Conservation (phyloP, 1,140 invertebrate species). For the Bombus breviceps region DNA sequence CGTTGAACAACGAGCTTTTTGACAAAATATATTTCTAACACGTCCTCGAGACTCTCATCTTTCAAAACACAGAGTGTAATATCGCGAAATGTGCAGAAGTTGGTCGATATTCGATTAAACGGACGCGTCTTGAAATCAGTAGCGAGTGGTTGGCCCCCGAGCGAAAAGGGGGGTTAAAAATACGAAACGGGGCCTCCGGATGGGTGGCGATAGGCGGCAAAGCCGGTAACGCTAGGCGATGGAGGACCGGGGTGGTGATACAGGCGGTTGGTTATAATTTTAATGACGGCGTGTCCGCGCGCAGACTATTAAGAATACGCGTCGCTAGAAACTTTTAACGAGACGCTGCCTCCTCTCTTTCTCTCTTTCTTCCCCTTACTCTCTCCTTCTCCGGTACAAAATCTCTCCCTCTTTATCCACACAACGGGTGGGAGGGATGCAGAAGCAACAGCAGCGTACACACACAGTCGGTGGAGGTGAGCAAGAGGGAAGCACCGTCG, state of each 20-base stretch:
- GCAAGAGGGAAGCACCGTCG: conserved; percentile 35
- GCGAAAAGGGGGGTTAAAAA: conserved; percentile 57
- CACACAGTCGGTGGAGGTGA: conserved; percentile 6
- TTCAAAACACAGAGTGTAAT: too few relatives aligned
- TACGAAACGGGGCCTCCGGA: conserved; percentile 45
- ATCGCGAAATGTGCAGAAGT: background rate
- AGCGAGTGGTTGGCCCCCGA: conserved; percentile 52
- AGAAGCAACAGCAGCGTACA: conserved; percentile 12
- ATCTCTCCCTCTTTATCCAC: conserved; percentile 22
- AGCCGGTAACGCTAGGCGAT: conserved; percentile 28
- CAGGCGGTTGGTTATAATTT: conserved; percentile 82
- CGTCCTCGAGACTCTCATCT: too few relatives aligned
- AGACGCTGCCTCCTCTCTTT: conserved; percentile 74
- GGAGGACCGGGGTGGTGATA: conserved; percentile 64
- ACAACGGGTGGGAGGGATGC: conserved; percentile 19
- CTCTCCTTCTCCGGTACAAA: conserved; percentile 48
- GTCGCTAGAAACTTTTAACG: conserved; percentile 84
- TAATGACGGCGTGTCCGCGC: conserved; percentile 83
- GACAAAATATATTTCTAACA: background rate
- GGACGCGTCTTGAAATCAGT: conserved; percentile 63
- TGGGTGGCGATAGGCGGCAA: conserved; percentile 23
- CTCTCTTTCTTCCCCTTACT: conserved; percentile 59
- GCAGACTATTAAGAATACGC: conserved; percentile 83
- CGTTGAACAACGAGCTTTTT: background rate
- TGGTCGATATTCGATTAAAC: conserved; percentile 64